A percentile compares a stretch with the other conserved stretches of the same genome.
These are phyloP conservation scores for Trachythela sp. DNA, from an alignment of 64 coral and sea anemone genomes.

Conservation along the genomic window DNA sequence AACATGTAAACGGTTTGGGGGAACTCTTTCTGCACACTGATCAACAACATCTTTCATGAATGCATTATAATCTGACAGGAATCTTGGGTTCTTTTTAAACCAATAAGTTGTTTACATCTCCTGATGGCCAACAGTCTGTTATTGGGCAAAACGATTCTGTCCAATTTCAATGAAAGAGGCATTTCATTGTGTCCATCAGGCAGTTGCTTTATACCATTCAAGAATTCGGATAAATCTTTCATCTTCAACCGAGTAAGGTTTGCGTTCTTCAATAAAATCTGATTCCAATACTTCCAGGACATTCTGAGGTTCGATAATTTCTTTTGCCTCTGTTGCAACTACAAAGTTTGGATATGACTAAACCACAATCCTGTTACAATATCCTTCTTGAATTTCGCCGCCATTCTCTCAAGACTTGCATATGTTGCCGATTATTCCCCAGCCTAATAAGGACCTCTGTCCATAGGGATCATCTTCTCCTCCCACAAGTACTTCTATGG, in stretches of 20 bases:
- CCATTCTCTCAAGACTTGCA: constrained; percentile 8
- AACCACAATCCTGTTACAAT: background rate
- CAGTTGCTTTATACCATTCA: constrained; percentile 30
- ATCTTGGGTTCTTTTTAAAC: constrained; percentile 35
- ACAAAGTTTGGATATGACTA: constrained; percentile 1
- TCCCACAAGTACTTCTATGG: constrained; percentile 60
- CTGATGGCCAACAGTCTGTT: constrained; percentile 44
- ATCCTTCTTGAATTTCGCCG: background rate
- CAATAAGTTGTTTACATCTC: constrained; percentile 55
- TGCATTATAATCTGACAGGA: background rate
- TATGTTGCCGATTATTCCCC: constrained; percentile 55
- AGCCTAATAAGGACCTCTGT: constrained; percentile 59
- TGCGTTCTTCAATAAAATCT: background rate
- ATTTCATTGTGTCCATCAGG: constrained; percentile 25
- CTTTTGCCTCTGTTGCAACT: background rate
- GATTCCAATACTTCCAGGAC: background rate
- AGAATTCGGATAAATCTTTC: constrained; percentile 10
- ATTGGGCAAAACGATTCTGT: constrained; percentile 19
- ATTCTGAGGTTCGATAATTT: background rate
- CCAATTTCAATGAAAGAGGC: constrained; percentile 21
- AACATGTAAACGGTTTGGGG: constrained; percentile 16
- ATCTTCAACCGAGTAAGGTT: background rate
- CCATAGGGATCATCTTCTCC: constrained; percentile 61
- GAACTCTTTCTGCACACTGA: constrained; percentile 8
- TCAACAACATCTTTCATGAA: background rate